Conservation (phyloP, 2,888 invertebrate species). For the Pharmacophagus antenor region DNA sequence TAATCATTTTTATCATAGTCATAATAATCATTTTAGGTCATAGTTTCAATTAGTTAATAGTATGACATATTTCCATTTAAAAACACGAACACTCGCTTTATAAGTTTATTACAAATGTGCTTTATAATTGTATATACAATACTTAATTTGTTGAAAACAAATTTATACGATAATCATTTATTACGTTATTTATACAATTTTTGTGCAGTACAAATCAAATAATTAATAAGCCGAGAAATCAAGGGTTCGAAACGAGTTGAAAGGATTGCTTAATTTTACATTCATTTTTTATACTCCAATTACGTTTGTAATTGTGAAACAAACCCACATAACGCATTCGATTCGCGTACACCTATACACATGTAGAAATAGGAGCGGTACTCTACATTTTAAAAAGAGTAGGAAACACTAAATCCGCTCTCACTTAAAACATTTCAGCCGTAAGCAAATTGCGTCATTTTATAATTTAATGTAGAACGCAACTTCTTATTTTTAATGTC, state of each 20-base stretch:
- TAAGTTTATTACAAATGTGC: background rate
- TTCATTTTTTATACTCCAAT: conserved; percentile 33
- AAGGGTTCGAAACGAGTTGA: conserved; percentile 26
- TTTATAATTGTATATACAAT: too few relatives aligned
- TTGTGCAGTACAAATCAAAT: background rate
- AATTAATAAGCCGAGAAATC: background rate
- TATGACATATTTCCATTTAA: background rate
- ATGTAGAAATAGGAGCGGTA: conserved; percentile 27
- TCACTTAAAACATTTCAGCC: conserved; percentile 25
- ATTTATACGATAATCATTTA: too few relatives aligned
- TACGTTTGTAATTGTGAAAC: conserved; percentile 33
- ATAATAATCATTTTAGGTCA: conserved; percentile 19
- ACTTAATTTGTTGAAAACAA: background rate
- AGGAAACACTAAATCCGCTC: conserved; percentile 27
- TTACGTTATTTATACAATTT: background rate
- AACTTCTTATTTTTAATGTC: conserved; percentile 9
- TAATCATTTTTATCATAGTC: conserved; percentile 14
- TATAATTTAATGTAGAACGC: conserved; percentile 15
- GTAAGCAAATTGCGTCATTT: conserved; percentile 18
- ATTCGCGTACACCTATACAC: conserved; percentile 16
- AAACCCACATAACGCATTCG: conserved; percentile 11
- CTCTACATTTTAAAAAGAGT: conserved; percentile 26
- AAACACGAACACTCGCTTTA: background rate
- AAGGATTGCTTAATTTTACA: conserved; percentile 19
- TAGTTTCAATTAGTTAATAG: background rate